These are phyloP conservation scores for Thymallus thymallus DNA, from an alignment of 2,113 vertebrate species.

Conservation along the genomic window DNA sequence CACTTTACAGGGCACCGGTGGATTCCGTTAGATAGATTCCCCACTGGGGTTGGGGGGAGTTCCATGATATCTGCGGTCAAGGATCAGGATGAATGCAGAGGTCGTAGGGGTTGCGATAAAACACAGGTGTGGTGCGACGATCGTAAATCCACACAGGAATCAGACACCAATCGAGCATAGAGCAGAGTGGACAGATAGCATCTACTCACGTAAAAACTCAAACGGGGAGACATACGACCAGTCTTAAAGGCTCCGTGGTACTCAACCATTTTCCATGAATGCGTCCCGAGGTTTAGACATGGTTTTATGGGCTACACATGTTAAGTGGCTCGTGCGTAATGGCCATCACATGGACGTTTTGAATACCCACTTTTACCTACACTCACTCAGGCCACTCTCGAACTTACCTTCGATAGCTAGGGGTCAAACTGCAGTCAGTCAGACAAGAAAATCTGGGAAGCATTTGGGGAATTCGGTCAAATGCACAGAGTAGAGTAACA, in stretches of 20 bases:
- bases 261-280: slow-evolving; percentile 33
- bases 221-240: slow-evolving; percentile 26
- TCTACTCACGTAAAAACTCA: not conserved
- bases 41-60: not conserved
- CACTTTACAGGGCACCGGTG: not conserved
- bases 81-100: slow-evolving; percentile 20
- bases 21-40: not conserved
- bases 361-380: slow-evolving; percentile 29
- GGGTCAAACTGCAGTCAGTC: slow-evolving; percentile 22
- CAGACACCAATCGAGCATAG: slow-evolving; percentile 2
- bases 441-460: not conserved
- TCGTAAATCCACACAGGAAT: slow-evolving; percentile 15
- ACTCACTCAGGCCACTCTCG: slow-evolving; percentile 13
- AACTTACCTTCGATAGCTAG: not conserved
- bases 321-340: slow-evolving; percentile 37
- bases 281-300: slow-evolving; percentile 22
- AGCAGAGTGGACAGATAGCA: not conserved
- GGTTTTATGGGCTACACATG: slow-evolving; percentile 51
- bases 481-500: not conserved
- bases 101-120: not conserved
- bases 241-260: slow-evolving; percentile 20
- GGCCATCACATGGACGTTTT: slow-evolving; percentile 34
- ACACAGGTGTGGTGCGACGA: slow-evolving; percentile 27
- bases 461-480: slow-evolving; percentile 20
- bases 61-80: slow-evolving; percentile 10